phyloP scores from a whole-genome alignment of 2,888 invertebrate genomes.

The Stratiomys singularior region DNA sequence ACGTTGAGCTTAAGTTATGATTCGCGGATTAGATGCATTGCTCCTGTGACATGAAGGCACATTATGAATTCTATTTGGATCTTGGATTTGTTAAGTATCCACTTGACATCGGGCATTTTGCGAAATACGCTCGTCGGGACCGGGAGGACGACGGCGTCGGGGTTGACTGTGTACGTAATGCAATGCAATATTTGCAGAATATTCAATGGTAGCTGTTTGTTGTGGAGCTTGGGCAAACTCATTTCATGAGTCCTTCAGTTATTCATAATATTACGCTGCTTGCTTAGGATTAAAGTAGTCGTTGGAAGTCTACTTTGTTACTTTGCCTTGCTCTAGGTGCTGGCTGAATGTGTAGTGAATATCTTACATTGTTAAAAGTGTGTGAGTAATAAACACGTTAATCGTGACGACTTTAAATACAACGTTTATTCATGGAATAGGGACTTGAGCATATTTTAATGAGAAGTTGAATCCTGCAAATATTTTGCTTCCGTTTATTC shows the following conservation, averaged over 20 bases:
- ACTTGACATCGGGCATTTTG: background rate
- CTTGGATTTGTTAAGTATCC: background rate
- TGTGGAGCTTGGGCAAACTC: background rate
- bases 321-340: no score
- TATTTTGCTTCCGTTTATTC: no score
- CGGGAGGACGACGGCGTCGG: no score
- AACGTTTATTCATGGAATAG: no score
- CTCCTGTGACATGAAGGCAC: background rate
- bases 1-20: constrained; percentile 13
- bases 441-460: no score
- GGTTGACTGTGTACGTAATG: background rate
- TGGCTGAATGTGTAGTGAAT: no score
- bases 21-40: constrained; percentile 29
- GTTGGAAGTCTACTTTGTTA: no score
- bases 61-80: constrained; percentile 6
- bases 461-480: no score
- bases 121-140: background rate
- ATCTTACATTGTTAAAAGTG: no score
- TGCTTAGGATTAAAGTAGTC: background rate
- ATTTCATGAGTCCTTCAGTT: constrained; percentile 3
- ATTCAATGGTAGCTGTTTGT: background rate
- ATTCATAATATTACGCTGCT: background rate
- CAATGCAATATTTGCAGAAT: background rate
- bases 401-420: no score
- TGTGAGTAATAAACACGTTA: no score